These are phyloP conservation scores for Gadus macrocephalus DNA, from an alignment of 2,113 vertebrate species.

Conservation along the genomic window DNA sequence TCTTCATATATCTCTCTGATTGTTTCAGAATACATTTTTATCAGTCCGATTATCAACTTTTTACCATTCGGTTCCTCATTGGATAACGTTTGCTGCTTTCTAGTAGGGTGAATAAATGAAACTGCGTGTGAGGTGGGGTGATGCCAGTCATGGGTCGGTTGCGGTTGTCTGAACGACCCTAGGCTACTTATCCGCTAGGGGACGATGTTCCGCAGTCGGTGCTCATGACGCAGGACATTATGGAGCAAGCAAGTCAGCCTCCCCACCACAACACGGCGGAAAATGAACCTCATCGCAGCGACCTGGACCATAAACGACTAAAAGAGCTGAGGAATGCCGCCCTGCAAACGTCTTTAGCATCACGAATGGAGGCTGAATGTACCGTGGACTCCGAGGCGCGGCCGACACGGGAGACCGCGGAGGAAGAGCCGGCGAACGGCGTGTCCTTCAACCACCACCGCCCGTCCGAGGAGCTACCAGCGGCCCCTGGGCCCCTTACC, in stretches of 20 bases:
- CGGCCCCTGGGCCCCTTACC: constrained; percentile 13
- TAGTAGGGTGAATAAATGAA: no score
- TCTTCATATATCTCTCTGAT: no score
- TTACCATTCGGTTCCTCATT: no score
- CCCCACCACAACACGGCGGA: constrained; percentile 23
- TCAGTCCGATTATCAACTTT: no score
- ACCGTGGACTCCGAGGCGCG: constrained; percentile 30
- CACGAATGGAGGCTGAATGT: constrained; percentile 57
- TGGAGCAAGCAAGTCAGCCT: constrained; percentile 61
- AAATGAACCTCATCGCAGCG: constrained; percentile 36
- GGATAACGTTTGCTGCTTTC: no score
- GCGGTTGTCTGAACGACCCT: no score
- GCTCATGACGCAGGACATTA: constrained; percentile 54
- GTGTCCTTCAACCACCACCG: constrained; percentile 42
- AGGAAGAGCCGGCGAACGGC: constrained; percentile 47
- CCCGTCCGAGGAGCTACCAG: background rate
- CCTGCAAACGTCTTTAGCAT: constrained; percentile 64
- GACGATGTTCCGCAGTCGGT: constrained; percentile 28
- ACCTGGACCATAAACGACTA: constrained; percentile 60
- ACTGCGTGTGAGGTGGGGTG: background rate
- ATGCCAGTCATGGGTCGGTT: background rate
- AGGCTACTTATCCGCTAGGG: constrained; percentile 17
- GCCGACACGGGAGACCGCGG: constrained; percentile 39
- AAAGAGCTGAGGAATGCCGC: constrained; percentile 71
- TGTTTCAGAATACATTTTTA: no score